Base-by-base conservation (phyloP, 2,113 vertebrate genomes). In the Saccopteryx bilineata region DNA sequence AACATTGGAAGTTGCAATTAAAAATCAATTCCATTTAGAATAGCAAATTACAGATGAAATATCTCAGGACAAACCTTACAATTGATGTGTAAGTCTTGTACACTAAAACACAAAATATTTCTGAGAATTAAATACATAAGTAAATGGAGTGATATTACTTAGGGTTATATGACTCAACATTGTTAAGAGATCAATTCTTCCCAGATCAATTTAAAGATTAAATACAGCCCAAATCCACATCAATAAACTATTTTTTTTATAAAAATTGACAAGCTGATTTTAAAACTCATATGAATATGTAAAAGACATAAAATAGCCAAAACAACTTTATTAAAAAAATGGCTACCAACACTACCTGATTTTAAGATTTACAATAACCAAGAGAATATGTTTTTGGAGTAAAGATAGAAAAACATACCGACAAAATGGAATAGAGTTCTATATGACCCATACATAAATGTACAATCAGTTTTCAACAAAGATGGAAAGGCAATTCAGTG, bases 231-330 rank as follows among this genome's bases (percentile, higher is more conserved):
- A 93, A 93, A 63, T 89, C 14, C 9, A 31, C 39, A 74, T 60
- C 23, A 52, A 66, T 4, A 71, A 46, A n/a, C 6, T 61, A 81
- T 94, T 63, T n/a, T 9, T 14, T 84, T 24, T 15, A 39, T 26
- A 79, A 24, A 93, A 91, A 66, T 26, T 94, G 63, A 76, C 50
- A 94, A 71, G n/a, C 17, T 56, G n/a, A 93, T 87, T 83, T 91
- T 61, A 69, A 95, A 95, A 93, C 80, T 63, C 66, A 88, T 26
- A 85, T 21, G 39, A 50, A 80, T 95, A 95, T 52, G 9, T 10
- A 79, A 80, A 87, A 50, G 48, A 87, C 11, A 83, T 1, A 90
- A 24, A 96, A 75, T 23, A 92, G 31, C 7, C n/a, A 74, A 93
- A 93, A 79, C n/a, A 95, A 68, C 50, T 88, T 74, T 58, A 84